Evolutionary conservation across 2,888 invertebrate genomes (phyloP).

Genomic region (Gibbula magus): DNA sequence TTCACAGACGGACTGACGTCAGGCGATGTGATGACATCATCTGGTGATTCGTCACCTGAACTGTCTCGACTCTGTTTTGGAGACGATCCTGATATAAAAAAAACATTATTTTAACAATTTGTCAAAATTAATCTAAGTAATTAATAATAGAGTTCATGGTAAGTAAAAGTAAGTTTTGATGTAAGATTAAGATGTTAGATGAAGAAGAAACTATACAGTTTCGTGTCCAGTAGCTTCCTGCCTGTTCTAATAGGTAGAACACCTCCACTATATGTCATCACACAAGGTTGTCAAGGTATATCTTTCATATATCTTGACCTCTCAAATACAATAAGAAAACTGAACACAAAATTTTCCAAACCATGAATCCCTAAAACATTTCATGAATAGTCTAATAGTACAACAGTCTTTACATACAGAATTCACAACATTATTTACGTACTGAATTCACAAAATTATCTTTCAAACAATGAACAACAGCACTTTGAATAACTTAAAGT

Average conservation of each 20-base stretch:
- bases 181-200: background rate
- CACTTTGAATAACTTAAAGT: too few species aligned
- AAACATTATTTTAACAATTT: too few species aligned
- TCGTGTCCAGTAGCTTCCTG: too few species aligned
- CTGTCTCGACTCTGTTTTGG: conserved; percentile 36
- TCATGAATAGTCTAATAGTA: background rate
- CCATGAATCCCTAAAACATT: background rate
- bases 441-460: background rate
- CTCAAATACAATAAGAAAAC: background rate
- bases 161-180: background rate
- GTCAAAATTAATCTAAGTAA: too few species aligned
- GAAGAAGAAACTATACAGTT: too few species aligned
- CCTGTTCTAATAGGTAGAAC: too few species aligned
- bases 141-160: background rate
- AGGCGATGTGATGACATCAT: conserved; percentile 42
- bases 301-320: background rate
- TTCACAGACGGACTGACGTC: conserved; percentile 47
- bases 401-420: background rate
- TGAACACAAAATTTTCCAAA: background rate
- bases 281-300: background rate
- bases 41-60: conserved; percentile 50
- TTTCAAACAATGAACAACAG: background rate
- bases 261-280: too few species aligned
- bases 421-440: background rate
- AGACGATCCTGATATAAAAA: background rate